Evolutionary conservation across 1,140 invertebrate species (phyloP), one percentile per base, ranked within the genome.

Genomic region (Ceratina calcarata): DNA sequence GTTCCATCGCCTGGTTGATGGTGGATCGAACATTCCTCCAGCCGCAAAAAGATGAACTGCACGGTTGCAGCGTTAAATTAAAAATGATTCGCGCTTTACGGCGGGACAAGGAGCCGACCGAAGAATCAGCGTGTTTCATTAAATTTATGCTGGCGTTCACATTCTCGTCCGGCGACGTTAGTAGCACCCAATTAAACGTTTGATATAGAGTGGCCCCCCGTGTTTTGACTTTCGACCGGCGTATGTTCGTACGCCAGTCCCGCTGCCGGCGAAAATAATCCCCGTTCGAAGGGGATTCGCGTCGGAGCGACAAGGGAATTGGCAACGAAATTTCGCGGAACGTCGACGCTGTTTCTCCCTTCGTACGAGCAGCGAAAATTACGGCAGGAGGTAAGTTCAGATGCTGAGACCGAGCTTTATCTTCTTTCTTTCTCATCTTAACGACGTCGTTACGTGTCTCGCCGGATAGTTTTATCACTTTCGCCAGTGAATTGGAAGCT

Each of bases 161-260:
- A 78, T 84, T 78, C 65, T 55, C 58, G 18, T 13, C 24, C 7
- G 24, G 45, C 68, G 70, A 78, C 62, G 71, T n/a, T n/a, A n/a
- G n/a, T 69, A 37, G 67, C 62, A 58, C 51, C 80, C 80, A 86
- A 85, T 86, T 86, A 85, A 86, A 84, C 70, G 67, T 84, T 84
- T 84, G 79, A 84, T 86, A 85, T 82, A 79, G 62, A 49, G 45
- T 64, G 60, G 51, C 4, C 58, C 78, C 49, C 71, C 20, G 49
- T 85, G 71, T 84, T 84, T 83, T 83, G 77, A 83, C 76, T 84
- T 84, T 83, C 32, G 62, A 45, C 65, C 57, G 49, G 37, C 37
- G 45, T 64, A 57, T 49, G 58, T 64, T 57, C 68, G 65, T 64
- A 32, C 74, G 24, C 16, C 32, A 55, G 60, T 13, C 15, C 37